These are phyloP conservation scores for Pica pica DNA, from an alignment of 2,113 vertebrate species.

Conservation along the genomic window DNA sequence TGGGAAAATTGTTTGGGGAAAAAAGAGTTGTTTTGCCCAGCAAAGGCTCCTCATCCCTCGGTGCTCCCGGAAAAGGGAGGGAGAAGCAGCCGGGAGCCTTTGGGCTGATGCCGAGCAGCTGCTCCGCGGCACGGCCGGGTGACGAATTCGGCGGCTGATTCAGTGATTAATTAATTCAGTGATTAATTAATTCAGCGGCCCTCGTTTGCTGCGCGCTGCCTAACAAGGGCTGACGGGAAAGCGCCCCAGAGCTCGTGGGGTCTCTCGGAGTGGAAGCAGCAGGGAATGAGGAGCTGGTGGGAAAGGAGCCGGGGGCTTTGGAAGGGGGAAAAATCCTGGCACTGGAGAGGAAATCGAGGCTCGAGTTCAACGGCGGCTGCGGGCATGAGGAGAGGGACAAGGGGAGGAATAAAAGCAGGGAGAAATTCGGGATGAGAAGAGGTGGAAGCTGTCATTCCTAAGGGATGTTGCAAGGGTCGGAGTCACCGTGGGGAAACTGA, in stretches of 20 bases:
- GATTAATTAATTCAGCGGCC: background rate
- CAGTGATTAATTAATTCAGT: background rate
- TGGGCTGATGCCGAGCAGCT: background rate
- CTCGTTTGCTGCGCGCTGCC: fast-evolving
- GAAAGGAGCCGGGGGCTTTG: background rate
- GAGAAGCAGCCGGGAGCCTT: background rate
- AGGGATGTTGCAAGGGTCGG: fast-evolving
- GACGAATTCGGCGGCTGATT: background rate
- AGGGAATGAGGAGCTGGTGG: background rate
- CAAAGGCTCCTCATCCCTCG: background rate
- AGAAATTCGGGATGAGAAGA: background rate
- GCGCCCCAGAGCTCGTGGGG: background rate
- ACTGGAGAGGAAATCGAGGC: background rate
- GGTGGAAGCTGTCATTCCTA: fast-evolving
- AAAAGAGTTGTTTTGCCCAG: background rate
- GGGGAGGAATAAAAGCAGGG: background rate
- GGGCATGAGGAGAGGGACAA: fast-evolving
- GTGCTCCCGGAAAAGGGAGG: background rate
- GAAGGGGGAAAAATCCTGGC: fast-evolving
- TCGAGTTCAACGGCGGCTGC: background rate
- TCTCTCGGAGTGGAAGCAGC: background rate
- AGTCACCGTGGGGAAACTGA: background rate
- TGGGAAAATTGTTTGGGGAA: fast-evolving
- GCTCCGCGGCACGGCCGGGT: background rate
- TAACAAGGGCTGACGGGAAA: background rate